These are phyloP conservation scores for Ageneiosus marmoratus DNA, from an alignment of 2,113 vertebrate species.

Conservation along the genomic window DNA sequence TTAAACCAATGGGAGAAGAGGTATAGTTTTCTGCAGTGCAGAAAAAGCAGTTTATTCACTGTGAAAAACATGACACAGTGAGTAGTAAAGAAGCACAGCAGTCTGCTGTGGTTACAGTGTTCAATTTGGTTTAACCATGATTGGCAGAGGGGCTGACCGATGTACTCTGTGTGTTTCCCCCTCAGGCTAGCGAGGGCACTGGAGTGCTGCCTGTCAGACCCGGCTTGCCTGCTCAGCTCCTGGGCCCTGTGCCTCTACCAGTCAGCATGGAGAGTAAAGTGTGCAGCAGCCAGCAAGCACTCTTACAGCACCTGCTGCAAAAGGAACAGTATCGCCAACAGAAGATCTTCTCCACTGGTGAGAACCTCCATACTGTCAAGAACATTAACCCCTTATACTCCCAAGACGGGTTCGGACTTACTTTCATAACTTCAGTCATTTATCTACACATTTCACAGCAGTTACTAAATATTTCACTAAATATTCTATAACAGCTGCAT, in stretches of 20 bases:
- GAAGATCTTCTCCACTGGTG: slow-evolving; percentile 90
- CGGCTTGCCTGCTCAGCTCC: slow-evolving; percentile 81
- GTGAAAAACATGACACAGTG: background rate
- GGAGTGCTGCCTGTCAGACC: slow-evolving; percentile 74
- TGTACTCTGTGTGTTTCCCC: background rate
- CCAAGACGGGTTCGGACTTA: background rate
- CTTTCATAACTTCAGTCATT: background rate
- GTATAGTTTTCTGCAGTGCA: slow-evolving; percentile 32
- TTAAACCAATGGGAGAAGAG: background rate
- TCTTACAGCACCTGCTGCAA: slow-evolving; percentile 92
- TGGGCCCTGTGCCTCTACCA: slow-evolving; percentile 81
- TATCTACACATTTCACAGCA: background rate
- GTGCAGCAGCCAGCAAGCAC: slow-evolving; percentile 94
- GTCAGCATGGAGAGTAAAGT: slow-evolving; percentile 86
- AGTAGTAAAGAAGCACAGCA: background rate
- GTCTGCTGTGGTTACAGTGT: slow-evolving; percentile 8
- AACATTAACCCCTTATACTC: background rate
- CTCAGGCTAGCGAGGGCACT: slow-evolving; percentile 81
- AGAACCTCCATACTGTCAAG: slow-evolving; percentile 40
- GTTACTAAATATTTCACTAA: background rate
- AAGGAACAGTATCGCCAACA: slow-evolving; percentile 97
- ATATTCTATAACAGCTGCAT: too few species aligned
- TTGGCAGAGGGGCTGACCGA: background rate
- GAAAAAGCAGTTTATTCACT: slow-evolving; percentile 7
- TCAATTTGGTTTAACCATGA: slow-evolving; percentile 6